Evolutionary conservation across 2,113 vertebrate species (phyloP).

Genomic region (Aegotheles bennettii): DNA sequence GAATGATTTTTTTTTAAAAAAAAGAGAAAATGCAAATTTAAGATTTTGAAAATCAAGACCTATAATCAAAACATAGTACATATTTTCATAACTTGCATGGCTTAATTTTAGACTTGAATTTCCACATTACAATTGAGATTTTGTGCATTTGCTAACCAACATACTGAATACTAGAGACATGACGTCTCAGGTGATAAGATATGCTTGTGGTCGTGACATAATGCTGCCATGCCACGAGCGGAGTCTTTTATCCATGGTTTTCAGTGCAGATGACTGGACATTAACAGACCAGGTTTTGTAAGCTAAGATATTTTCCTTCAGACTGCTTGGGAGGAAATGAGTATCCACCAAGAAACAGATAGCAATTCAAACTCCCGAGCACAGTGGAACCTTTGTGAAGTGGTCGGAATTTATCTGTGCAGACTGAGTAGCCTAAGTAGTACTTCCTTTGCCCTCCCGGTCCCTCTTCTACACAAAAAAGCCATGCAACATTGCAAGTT

Average conservation of each 20-base stretch:
- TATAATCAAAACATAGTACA: not conserved
- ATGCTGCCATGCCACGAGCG: not conserved
- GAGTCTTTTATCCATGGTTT: not conserved
- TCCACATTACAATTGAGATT: not conserved
- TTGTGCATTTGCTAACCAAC: not conserved
- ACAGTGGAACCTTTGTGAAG: slow-evolving; percentile 33
- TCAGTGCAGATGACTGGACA: not conserved
- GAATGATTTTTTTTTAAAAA: not conserved
- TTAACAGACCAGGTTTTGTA: not conserved
- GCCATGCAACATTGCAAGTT: not conserved
- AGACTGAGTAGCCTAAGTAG: not conserved
- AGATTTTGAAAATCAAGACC: not conserved
- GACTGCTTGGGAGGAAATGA: not conserved
- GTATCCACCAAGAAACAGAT: slow-evolving; percentile 10
- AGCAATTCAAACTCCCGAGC: slow-evolving; percentile 18
- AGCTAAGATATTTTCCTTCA: slow-evolving; percentile 6
- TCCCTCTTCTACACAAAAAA: not conserved
- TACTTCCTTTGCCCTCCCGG: not conserved
- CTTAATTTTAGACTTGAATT: not conserved
- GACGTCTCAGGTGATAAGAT: slow-evolving; percentile 20
- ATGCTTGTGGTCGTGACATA: not conserved
- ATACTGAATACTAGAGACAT: not conserved
- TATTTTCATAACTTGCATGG: not conserved
- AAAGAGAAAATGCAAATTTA: not conserved
- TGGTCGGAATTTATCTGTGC: not conserved